phyloP scores from a whole-genome alignment of 2,888 invertebrate genomes.

The Portevinia maculata region DNA sequence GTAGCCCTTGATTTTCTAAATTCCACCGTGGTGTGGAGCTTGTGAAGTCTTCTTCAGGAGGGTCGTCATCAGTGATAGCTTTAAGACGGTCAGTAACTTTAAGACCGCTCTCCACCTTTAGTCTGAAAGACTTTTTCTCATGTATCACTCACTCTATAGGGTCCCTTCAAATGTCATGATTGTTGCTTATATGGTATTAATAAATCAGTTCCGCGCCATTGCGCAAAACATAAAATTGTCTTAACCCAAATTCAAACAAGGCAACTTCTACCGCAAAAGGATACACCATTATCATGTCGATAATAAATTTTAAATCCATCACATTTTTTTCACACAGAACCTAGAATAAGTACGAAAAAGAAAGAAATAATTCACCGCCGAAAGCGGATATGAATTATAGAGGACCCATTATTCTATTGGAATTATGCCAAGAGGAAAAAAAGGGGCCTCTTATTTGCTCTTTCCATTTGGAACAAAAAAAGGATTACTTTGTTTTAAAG shows the following conservation, averaged over 20 bases:
- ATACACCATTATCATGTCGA: conserved; percentile 65
- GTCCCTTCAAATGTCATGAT: conserved; percentile 1
- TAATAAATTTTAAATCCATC: conserved; percentile 70
- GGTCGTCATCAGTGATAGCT: not conserved
- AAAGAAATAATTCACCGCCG: conserved; percentile 62
- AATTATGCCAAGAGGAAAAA: conserved; percentile 55
- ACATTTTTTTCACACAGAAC: conserved; percentile 33
- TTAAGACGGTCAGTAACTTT: not conserved
- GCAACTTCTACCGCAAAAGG: conserved; percentile 13
- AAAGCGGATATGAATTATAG: conserved; percentile 69
- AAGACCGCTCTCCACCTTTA: not conserved
- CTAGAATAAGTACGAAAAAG: conserved; percentile 19
- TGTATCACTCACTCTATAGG: not conserved
- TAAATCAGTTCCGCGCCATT: conserved; percentile 65
- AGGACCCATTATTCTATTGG: conserved; percentile 68
- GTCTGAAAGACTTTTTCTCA: too few relatives aligned
- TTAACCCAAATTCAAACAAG: conserved; percentile 43
- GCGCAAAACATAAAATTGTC: conserved; percentile 64
- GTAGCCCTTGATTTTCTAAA: too few relatives aligned
- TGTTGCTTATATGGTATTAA: not conserved
- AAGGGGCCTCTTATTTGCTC: not conserved
- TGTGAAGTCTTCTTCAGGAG: too few relatives aligned
- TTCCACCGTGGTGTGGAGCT: too few relatives aligned
- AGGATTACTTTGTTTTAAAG: conserved; percentile 27
- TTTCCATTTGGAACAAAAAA: conserved; percentile 14